Conservation (phyloP, 2,113 vertebrate species). For the Platichthys stellatus region DNA sequence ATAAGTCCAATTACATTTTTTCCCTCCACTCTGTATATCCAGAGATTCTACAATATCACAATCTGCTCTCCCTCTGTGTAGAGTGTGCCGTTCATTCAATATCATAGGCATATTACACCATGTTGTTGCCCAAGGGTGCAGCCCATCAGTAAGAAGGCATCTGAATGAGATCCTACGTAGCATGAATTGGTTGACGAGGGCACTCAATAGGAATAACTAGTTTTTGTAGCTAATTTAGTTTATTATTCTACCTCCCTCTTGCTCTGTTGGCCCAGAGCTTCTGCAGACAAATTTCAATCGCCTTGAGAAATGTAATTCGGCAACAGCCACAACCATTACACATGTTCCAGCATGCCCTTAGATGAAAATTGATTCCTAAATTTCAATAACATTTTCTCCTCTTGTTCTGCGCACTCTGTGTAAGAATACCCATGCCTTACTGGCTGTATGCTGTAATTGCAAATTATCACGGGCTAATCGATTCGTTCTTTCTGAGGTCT, state of each 20-base stretch:
- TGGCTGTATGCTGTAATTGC: slow-evolving; percentile 41
- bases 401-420: slow-evolving; percentile 22
- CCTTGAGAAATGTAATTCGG: slow-evolving; percentile 52
- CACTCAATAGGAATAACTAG: slow-evolving; percentile 15
- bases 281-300: slow-evolving; percentile 35
- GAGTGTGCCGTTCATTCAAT: slow-evolving; percentile 19
- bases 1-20: slow-evolving; percentile 76
- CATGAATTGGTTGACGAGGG: slow-evolving; percentile 31
- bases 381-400: slow-evolving; percentile 62
- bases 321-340: slow-evolving; percentile 35
- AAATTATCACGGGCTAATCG: slow-evolving; percentile 57
- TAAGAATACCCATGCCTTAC: slow-evolving; percentile 32
- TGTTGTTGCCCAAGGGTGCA: slow-evolving; percentile 10
- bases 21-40: slow-evolving; percentile 41
- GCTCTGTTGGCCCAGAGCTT: slow-evolving; percentile 45
- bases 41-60: slow-evolving; percentile 61
- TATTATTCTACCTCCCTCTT: slow-evolving; percentile 6
- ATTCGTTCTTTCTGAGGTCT: slow-evolving; percentile 38
- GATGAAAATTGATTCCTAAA: slow-evolving; percentile 69
- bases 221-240: slow-evolving; percentile 40
- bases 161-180: slow-evolving; percentile 13
- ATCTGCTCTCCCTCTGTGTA: slow-evolving; percentile 25
- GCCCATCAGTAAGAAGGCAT: slow-evolving; percentile 22
- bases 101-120: slow-evolving; percentile 45
- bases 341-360: slow-evolving; percentile 24